Percentiles rank a stretch among this genome's conserved stretches.
These are phyloP conservation scores for Vombatus ursinus DNA, from an alignment of 2,113 vertebrate genomes.

Conservation along the genomic window DNA sequence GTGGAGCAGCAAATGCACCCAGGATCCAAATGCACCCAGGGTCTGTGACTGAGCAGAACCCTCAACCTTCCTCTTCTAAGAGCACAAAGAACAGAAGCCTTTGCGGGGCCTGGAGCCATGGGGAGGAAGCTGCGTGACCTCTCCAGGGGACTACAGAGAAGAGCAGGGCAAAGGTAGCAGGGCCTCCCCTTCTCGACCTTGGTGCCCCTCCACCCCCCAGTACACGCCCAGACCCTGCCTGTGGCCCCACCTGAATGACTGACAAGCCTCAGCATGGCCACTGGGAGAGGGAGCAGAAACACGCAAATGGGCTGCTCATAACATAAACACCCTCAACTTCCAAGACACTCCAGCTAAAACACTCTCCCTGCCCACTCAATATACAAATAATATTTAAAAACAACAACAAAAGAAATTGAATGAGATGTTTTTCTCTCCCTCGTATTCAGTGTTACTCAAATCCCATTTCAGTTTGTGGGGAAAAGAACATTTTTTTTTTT, in stretches of 20 bases:
- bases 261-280: constrained; percentile 69
- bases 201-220: neutral
- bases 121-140: neutral
- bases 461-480: neutral
- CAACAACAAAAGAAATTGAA: constrained; percentile 64
- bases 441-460: neutral
- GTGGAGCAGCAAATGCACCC: neutral
- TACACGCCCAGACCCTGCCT: neutral
- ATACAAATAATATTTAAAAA: constrained; percentile 65
- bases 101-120: neutral
- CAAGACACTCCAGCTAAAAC: constrained; percentile 53
- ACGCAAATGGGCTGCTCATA: constrained; percentile 55
- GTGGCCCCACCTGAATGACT: constrained; percentile 24
- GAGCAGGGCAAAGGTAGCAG: constrained; percentile 57
- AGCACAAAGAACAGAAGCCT: neutral
- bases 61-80: neutral
- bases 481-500: constrained; percentile 64
- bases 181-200: constrained; percentile 10
- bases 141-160: neutral
- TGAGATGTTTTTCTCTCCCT: constrained; percentile 62
- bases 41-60: neutral
- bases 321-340: neutral
- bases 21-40: neutral
- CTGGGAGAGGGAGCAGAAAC: constrained; percentile 53
- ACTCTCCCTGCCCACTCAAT: constrained; percentile 49